phyloP scores from a whole-genome alignment of 2,797 vertebrate species.

The Sorex maritimensis region DNA sequence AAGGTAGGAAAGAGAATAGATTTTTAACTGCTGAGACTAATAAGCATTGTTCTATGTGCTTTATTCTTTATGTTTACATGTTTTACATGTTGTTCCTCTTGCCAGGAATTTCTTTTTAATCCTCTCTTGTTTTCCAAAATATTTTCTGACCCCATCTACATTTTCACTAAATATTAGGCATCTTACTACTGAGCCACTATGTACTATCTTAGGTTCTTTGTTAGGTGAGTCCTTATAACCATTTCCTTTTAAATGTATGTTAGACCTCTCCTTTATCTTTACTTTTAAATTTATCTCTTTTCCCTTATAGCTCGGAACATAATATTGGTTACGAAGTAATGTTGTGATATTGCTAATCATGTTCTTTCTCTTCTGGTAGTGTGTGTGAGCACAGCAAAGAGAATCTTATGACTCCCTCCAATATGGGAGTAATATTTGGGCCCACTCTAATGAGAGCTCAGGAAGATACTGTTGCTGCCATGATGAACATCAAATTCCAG shows the following conservation, averaged over 20 bases:
- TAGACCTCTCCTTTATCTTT: not conserved
- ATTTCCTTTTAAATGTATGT: not conserved
- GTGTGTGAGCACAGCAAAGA: constrained; percentile 95
- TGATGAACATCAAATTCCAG: constrained; percentile 99
- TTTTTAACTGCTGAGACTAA: constrained; percentile 11
- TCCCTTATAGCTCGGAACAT: not conserved
- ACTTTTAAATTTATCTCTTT: constrained; percentile 51
- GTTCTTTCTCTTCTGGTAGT: constrained; percentile 87
- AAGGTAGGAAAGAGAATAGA: not conserved
- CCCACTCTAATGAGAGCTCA: constrained; percentile 98
- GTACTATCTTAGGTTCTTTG: constrained; percentile 22
- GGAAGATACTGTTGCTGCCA: constrained; percentile 98
- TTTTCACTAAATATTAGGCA: not conserved
- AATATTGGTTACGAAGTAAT: not conserved
- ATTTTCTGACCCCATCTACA: not conserved
- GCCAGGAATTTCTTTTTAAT: not conserved
- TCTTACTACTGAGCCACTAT: constrained; percentile 9
- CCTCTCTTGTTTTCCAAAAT: constrained; percentile 44
- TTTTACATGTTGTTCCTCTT: not conserved
- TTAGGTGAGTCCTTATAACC: constrained; percentile 1
- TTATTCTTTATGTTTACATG: constrained; percentile 1
- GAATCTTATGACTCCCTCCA: constrained; percentile 97
- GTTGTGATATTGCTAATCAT: constrained; percentile 29
- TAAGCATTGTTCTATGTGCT: constrained; percentile 16
- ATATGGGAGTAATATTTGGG: constrained; percentile 99